Base-by-base conservation (phyloP, 2,888 invertebrate species). In the Pediacus dermestoides region DNA sequence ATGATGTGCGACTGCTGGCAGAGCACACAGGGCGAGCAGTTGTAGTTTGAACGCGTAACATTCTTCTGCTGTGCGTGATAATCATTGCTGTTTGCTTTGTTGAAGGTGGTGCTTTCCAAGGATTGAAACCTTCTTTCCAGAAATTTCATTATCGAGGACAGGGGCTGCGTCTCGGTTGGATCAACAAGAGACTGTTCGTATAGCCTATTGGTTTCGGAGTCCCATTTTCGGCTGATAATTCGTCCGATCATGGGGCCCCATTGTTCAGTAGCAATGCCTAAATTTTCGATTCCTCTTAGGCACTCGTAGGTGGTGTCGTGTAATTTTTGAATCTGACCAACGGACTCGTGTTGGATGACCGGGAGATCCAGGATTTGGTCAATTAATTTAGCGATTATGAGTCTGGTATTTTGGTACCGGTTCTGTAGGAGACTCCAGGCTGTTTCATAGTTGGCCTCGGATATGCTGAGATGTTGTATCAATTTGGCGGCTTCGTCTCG, bases 281-380 rank as follows among this genome's bases (percentile, higher is more conserved):
- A 10, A 16, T 34, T 34, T 9, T 18, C 10, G 2, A 39, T 34
- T 13, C 34, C 34, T 4, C 3, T 7, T 8, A 34, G 26, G 4
- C 39, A 26, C 15, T 39, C 30, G 9, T 9, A 12, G 2, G 33
- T 34, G 9, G 30, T 30, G 30, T 39, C 39, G 23, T 34, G 39
- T n/a, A n/a, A n/a, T n/a, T n/a, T n/a, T n/a, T n/a, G n/a, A n/a
- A n/a, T n/a, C n/a, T n/a, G n/a, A n/a, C n/a, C n/a, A n/a, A n/a
- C n/a, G n/a, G n/a, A n/a, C n/a, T n/a, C n/a, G n/a, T n/a, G n/a
- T n/a, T n/a, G n/a, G n/a, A n/a, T n/a, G n/a, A n/a, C n/a, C n/a
- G n/a, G n/a, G n/a, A n/a, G n/a, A n/a, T n/a, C n/a, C n/a, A n/a
- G n/a, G n/a, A n/a, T n/a, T n/a, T n/a, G n/a, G n/a, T n/a, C n/a